Conservation (phyloP, 1,140 invertebrate genomes). For the Solenopsis fugax region DNA sequence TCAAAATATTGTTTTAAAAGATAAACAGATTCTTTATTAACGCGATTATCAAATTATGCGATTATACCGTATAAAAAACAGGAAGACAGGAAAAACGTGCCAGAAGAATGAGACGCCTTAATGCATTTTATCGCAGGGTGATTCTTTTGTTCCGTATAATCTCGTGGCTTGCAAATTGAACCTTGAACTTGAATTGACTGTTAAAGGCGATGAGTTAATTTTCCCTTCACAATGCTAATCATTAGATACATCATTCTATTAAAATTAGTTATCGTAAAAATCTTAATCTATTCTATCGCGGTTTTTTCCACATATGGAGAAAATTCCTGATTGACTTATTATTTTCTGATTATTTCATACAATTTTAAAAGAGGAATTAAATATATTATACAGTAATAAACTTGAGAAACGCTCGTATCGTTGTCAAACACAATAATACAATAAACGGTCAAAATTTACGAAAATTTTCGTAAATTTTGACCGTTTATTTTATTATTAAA, state of each 20-base stretch:
- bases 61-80: constrained; percentile 2
- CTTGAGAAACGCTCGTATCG: no score
- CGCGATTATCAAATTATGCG: not conserved
- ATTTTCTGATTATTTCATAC: not conserved
- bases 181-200: constrained; percentile 21
- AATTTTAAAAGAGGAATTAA: not conserved
- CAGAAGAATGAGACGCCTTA: constrained; percentile 16
- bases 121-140: constrained; percentile 32
- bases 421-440: no score
- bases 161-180: not conserved
- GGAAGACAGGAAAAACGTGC: not conserved
- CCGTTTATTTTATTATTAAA: no score
- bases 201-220: constrained; percentile 20
- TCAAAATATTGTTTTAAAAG: not conserved
- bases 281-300: not conserved
- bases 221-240: constrained; percentile 17
- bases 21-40: not conserved
- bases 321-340: not conserved
- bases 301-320: not conserved
- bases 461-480: no score
- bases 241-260: constrained; percentile 1
- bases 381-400: not conserved
- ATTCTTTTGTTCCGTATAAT: constrained; percentile 40
- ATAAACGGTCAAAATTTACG: no score
- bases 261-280: constrained; percentile 1